Percentiles rank a stretch among this genome's conserved stretches.
Evolutionary conservation across 2,888 invertebrate genomes (phyloP).

Genomic region (Idaea straminata): DNA sequence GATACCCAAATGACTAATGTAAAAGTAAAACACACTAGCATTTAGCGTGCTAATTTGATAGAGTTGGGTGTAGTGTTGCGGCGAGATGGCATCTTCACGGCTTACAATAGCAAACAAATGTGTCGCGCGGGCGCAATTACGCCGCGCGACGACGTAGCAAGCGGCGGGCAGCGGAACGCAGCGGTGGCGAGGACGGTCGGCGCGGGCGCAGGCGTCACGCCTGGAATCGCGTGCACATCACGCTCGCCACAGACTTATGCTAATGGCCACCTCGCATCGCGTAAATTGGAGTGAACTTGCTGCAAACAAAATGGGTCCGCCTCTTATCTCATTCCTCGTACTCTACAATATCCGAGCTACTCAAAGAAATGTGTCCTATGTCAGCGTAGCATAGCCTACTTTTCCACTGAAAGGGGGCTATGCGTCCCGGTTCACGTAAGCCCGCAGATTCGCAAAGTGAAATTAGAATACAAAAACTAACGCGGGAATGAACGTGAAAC

Average conservation of each 20-base stretch:
- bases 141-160: conserved; percentile 28
- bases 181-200: conserved; percentile 29
- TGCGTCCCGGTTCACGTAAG: conserved; percentile 51
- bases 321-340: conserved; percentile 72
- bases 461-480: conserved; percentile 77
- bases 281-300: conserved; percentile 76
- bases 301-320: conserved; percentile 73
- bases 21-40: conserved; percentile 28
- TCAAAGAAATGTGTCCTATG: conserved; percentile 51
- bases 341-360: conserved; percentile 39
- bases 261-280: conserved; percentile 71
- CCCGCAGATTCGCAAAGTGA: conserved; percentile 71
- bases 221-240: conserved; percentile 71
- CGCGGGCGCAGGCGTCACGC: conserved; percentile 48
- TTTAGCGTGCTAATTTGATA: conserved; percentile 73
- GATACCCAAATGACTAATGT: conserved; percentile 9
- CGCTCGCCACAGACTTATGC: conserved; percentile 75
- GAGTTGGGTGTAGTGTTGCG: conserved; percentile 59
- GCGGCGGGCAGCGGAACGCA: conserved; percentile 26
- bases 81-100: conserved; percentile 77
- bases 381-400: conserved; percentile 46
- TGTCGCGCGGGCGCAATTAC: conserved; percentile 74
- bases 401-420: conserved; percentile 35
- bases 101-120: conserved; percentile 79
- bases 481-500: conserved; percentile 76